Evolutionary conservation across 2,888 invertebrate species (phyloP).

Genomic region (Thera obeliscata): DNA sequence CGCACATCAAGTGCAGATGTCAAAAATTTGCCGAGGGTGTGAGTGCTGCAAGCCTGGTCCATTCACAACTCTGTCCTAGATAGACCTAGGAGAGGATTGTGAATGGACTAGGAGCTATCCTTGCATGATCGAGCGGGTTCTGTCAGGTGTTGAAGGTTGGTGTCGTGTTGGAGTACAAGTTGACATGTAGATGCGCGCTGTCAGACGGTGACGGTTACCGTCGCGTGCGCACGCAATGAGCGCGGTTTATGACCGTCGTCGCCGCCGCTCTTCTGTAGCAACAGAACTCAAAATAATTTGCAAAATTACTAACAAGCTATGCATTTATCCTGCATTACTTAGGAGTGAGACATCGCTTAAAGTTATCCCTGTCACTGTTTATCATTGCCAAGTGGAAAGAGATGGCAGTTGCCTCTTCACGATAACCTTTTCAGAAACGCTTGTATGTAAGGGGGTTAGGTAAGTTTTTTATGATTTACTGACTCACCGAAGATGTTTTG

Average conservation of each 20-base stretch:
- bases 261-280: slow-evolving; percentile 1
- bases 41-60: too few relatives aligned
- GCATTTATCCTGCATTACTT: not conserved
- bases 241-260: slow-evolving; percentile 47
- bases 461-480: not conserved
- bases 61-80: too few relatives aligned
- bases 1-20: too few relatives aligned
- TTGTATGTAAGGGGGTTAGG: not conserved
- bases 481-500: not conserved
- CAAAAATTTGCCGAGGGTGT: too few relatives aligned
- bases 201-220: slow-evolving; percentile 33
- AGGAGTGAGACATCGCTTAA: too few relatives aligned
- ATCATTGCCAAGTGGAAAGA: too few relatives aligned
- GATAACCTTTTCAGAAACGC: too few relatives aligned
- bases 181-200: slow-evolving; percentile 10
- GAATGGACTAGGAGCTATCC: too few relatives aligned
- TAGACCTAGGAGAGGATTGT: too few relatives aligned
- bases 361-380: too few relatives aligned
- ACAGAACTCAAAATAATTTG: slow-evolving; percentile 3
- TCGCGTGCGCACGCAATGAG: slow-evolving; percentile 47
- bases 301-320: not conserved
- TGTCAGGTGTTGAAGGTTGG: not conserved
- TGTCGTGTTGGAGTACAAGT: not conserved
- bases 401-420: too few relatives aligned
- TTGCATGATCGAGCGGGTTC: too few relatives aligned